Percentiles rank a stretch among this genome's conserved stretches.
Evolutionary conservation across 2,797 vertebrate species (phyloP).

Genomic region (Sebastiscus tertius): DNA sequence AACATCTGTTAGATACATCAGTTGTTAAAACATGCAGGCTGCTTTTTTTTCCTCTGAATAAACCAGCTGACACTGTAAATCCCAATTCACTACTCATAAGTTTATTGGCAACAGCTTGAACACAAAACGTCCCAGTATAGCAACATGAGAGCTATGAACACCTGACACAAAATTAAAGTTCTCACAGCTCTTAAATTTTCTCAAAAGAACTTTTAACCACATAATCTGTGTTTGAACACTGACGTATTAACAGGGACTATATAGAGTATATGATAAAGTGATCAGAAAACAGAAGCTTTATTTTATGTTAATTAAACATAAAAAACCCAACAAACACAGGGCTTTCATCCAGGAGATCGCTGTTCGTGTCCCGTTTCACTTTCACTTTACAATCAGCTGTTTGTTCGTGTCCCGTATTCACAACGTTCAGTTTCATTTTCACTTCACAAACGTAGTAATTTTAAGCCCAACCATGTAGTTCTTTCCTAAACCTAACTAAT

Average conservation of each 20-base stretch:
- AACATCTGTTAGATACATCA: background rate
- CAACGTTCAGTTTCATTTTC: no score
- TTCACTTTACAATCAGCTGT: no score
- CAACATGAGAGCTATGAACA: background rate
- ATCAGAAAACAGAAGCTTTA: background rate
- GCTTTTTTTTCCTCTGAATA: background rate
- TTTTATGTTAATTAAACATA: background rate
- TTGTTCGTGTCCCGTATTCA: no score
- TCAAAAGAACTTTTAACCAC: background rate
- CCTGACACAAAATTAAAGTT: background rate
- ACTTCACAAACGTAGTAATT: no score
- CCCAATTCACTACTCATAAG: background rate
- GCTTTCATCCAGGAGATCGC: no score
- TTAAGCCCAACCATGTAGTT: no score
- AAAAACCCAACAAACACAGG: no score
- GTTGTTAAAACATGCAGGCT: background rate
- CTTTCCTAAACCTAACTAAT: no score
- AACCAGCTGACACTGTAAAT: background rate
- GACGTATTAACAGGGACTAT: background rate
- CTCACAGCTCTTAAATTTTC: rapidly evolving
- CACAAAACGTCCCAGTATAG: background rate
- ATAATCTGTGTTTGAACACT: background rate
- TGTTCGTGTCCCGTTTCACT: no score
- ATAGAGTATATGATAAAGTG: background rate
- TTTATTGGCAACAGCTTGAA: background rate